Percentiles rank a stretch among this genome's conserved stretches.
These are phyloP conservation scores for Pseudolaguvia tuberculata DNA, from an alignment of 2,113 vertebrate genomes.

Conservation along the genomic window DNA sequence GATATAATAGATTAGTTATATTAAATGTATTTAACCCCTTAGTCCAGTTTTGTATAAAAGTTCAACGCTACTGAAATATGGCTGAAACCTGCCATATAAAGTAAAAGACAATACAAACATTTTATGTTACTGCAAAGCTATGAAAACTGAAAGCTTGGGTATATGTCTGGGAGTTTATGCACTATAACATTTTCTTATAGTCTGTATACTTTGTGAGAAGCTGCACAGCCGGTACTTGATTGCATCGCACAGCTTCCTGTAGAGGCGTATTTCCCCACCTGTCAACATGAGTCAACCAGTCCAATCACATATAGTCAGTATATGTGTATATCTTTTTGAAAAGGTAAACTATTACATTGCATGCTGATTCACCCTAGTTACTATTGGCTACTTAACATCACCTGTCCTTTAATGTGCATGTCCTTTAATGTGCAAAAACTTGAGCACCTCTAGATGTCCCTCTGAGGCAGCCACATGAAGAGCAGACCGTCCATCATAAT, in stretches of 20 bases:
- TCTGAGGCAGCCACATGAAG: conserved; percentile 65
- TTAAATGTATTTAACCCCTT: not conserved
- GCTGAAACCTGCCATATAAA: not conserved
- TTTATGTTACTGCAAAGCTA: not conserved
- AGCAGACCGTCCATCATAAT: conserved; percentile 65
- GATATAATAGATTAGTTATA: not conserved
- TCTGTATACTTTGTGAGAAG: conserved; percentile 54
- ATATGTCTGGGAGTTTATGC: not conserved
- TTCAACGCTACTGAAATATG: not conserved
- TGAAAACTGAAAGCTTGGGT: not conserved
- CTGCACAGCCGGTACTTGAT: conserved; percentile 48
- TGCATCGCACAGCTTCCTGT: conserved; percentile 58
- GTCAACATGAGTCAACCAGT: conserved; percentile 13
- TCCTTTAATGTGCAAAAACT: conserved; percentile 66
- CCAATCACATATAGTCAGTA: not conserved
- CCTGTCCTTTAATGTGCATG: conserved; percentile 57
- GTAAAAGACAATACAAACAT: not conserved
- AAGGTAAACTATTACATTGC: not conserved
- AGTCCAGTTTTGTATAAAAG: not conserved
- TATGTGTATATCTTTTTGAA: not conserved
- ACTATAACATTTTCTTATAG: conserved; percentile 35
- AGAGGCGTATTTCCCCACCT: conserved; percentile 65
- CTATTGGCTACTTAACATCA: conserved; percentile 29
- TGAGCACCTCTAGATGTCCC: conserved; percentile 59
- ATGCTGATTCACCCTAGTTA: not conserved